Evolutionary conservation across 2,888 invertebrate species (phyloP), one percentile per base, ranked within the genome.

Genomic region (Sinohyriopsis cumingii): DNA sequence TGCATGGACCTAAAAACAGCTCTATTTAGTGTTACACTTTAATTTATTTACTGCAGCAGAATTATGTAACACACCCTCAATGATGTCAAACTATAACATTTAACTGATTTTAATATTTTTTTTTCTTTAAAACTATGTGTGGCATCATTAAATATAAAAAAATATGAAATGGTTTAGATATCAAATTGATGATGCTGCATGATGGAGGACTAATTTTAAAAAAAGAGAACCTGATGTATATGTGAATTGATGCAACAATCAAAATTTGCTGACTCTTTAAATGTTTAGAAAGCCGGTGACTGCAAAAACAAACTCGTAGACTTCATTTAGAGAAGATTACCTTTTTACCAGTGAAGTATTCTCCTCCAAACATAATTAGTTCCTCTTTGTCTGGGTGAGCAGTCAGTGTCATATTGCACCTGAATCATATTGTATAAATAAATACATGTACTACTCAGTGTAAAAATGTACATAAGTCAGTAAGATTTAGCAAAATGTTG

Each of bases 281-380:
- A 12, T 7, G 45, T 45, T 45, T 12, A 45, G 45, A 45, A 45
- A 12, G 9, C 9, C 9, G 45, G 12, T 1, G 45, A 45, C 45
- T 45, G 45, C 59, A 1, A 15, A 57, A 57, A 18, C 59, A 57
- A 15, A 22, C 15, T 57, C 0, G 15, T 9, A 12, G 59, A 57
- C 59, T n/a, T 15, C 1, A 22, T 57, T 18, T 57, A 57, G 12
- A 18, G 59, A 57, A 55, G n/a, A 62, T 25, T 89, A 94, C 95
- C 91, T 94, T 95, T 86, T 94, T 93, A 0, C 97, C 97, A 91
- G 96, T 94, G 87, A 94, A 95, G 86, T 94, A 96, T 91, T 98
- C 97, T 61, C 98, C 98, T 0, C 97, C 97, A 90, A 95, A 95
- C 88, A 98, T 91, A 73, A 97, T 94, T 1, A 97, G 91, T 88